Evolutionary conservation across 2,113 vertebrate genomes (phyloP).

Genomic region (Gambusia affinis): DNA sequence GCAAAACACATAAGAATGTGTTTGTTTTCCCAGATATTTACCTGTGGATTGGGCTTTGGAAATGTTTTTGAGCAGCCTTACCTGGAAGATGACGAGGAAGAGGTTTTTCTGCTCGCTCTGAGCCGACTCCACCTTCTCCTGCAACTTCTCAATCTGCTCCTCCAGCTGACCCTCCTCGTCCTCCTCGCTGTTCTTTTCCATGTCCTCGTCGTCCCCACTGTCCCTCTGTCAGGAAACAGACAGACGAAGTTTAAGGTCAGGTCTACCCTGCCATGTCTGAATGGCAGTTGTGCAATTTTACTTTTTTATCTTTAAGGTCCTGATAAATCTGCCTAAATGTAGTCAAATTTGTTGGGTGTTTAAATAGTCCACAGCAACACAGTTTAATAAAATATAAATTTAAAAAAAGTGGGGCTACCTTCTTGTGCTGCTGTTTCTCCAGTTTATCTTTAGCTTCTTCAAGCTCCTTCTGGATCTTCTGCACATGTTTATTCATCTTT

Average conservation of each 20-base stretch:
- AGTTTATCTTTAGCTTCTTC: slow-evolving; percentile 95
- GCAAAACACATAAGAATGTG: too few species aligned
- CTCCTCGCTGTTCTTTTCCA: slow-evolving; percentile 91
- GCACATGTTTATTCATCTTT: slow-evolving; percentile 98
- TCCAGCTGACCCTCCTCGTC: slow-evolving; percentile 93
- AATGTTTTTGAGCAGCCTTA: slow-evolving; percentile 35
- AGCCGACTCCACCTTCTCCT: slow-evolving; percentile 96
- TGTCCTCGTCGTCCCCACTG: slow-evolving; percentile 89
- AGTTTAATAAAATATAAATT: too few species aligned
- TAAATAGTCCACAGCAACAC: too few species aligned
- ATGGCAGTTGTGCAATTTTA: neutral
- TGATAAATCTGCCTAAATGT: too few species aligned
- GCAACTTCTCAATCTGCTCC: slow-evolving; percentile 94
- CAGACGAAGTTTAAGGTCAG: neutral
- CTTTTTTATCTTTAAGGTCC: too few species aligned
- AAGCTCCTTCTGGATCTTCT: slow-evolving; percentile 96
- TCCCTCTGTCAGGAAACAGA: slow-evolving; percentile 79
- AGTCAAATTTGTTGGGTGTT: too few species aligned
- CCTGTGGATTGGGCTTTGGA: too few species aligned
- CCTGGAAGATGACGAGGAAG: slow-evolving; percentile 98
- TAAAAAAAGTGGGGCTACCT: slow-evolving; percentile 53
- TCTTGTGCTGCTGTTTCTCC: slow-evolving; percentile 91
- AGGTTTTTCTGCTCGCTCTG: slow-evolving; percentile 99
- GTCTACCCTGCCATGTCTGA: neutral
- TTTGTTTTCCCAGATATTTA: too few species aligned